phyloP scores from a whole-genome alignment of 2,888 invertebrate genomes.

The Microchrysa polita region DNA sequence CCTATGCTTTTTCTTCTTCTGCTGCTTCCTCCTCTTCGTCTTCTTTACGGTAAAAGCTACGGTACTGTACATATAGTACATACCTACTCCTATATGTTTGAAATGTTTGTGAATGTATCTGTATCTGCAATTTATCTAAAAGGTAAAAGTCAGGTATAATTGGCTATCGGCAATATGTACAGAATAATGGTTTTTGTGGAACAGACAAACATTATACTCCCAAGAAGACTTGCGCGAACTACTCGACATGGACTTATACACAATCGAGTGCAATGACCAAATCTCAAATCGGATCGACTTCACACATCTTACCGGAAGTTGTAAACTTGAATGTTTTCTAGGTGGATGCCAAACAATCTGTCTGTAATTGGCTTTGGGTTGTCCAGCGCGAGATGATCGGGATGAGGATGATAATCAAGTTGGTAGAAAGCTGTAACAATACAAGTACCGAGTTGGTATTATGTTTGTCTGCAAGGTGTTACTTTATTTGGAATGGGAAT shows the following conservation, averaged over 20 bases:
- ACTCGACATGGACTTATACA: too few species aligned
- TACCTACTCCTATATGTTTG: neutral
- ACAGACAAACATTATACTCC: slow-evolving; percentile 29
- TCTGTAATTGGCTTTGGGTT: too few species aligned
- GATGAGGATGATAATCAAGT: too few species aligned
- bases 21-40: too few species aligned
- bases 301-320: slow-evolving; percentile 20
- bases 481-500: too few species aligned
- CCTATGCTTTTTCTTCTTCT: too few species aligned
- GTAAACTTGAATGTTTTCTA: neutral
- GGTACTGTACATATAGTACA: slow-evolving; percentile 26
- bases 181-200: slow-evolving; percentile 27
- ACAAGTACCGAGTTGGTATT: too few species aligned
- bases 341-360: too few species aligned
- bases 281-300: neutral
- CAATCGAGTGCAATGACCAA: slow-evolving; percentile 42
- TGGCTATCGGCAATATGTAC: neutral
- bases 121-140: slow-evolving; percentile 14
- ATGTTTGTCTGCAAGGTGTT: too few species aligned
- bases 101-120: neutral
- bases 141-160: slow-evolving; percentile 37
- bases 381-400: too few species aligned
- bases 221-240: too few species aligned
- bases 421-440: too few species aligned
- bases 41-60: slow-evolving; percentile 43